Percentiles rank a stretch among this genome's conserved stretches.
Evolutionary conservation across 2,113 vertebrate genomes (phyloP).

Genomic region (Piliocolobus tephrosceles): DNA sequence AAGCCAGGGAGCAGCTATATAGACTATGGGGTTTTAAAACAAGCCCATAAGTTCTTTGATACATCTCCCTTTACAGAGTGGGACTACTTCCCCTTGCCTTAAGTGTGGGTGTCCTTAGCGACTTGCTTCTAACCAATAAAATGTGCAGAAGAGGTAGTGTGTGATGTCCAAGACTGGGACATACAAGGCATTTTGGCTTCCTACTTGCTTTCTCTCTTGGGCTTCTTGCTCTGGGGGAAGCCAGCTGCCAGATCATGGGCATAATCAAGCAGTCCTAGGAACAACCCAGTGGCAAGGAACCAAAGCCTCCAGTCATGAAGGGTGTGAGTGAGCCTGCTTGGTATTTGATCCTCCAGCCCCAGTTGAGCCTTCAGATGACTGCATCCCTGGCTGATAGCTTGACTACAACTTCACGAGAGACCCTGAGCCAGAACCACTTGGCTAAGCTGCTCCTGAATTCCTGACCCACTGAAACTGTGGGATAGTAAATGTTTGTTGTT

Average conservation of each 20-base stretch:
- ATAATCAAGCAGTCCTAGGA: not conserved
- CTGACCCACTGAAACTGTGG: not conserved
- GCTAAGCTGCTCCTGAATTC: not conserved
- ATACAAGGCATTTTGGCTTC: not conserved
- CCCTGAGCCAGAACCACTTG: not conserved
- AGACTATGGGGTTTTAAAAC: not conserved
- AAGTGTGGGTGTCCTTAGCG: not conserved
- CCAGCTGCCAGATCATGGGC: not conserved
- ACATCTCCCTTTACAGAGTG: not conserved
- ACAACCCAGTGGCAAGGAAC: not conserved
- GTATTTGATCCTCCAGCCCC: not conserved
- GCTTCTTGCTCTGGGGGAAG: not conserved
- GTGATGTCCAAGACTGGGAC: not conserved
- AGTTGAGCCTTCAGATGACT: not conserved
- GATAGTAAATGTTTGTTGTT: not conserved
- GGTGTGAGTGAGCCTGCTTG: not conserved
- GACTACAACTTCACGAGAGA: not conserved
- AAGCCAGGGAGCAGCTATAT: not conserved
- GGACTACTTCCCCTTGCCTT: not conserved
- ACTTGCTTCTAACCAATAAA: not conserved
- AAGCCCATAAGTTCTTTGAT: not conserved
- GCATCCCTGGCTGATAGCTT: not conserved
- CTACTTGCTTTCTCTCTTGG: not conserved
- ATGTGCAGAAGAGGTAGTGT: not conserved
- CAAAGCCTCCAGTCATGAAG: not conserved